These are phyloP conservation scores for Seladonia tumulorum DNA, from an alignment of 2,888 invertebrate species.

Conservation along the genomic window DNA sequence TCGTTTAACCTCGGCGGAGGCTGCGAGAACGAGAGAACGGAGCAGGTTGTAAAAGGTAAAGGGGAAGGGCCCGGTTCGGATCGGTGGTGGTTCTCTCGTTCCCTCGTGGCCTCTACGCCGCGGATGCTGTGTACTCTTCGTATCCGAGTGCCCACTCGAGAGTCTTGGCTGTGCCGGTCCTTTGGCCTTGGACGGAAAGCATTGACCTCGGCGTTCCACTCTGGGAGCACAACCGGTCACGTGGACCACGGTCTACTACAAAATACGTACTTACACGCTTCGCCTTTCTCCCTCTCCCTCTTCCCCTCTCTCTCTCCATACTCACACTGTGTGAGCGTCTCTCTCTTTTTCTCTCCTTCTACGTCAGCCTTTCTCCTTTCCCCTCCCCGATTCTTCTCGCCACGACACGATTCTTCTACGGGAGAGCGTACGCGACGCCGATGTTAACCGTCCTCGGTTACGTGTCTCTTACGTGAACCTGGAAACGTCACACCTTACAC, in stretches of 20 bases:
- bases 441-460: slow-evolving; percentile 51
- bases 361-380: slow-evolving; percentile 39
- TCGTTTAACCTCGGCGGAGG: slow-evolving; percentile 55
- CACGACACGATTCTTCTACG: slow-evolving; percentile 40
- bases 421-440: slow-evolving; percentile 27
- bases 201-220: slow-evolving; percentile 81
- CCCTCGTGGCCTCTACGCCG: slow-evolving; percentile 49
- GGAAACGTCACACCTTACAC: slow-evolving; percentile 45
- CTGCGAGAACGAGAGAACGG: slow-evolving; percentile 55
- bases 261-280: slow-evolving; percentile 72
- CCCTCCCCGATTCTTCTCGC: slow-evolving; percentile 19
- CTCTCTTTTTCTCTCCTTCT: slow-evolving; percentile 25
- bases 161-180: slow-evolving; percentile 71
- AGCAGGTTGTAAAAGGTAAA: slow-evolving; percentile 69
- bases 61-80: slow-evolving; percentile 48
- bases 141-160: slow-evolving; percentile 73
- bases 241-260: slow-evolving; percentile 77
- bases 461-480: slow-evolving; percentile 58
- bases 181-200: slow-evolving; percentile 81
- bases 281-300: slow-evolving; percentile 32
- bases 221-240: slow-evolving; percentile 78
- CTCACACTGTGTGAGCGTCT: not conserved
- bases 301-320: slow-evolving; percentile 1
- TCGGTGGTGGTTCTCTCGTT: slow-evolving; percentile 60
- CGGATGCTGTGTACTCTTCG: slow-evolving; percentile 70